Conservation (phyloP, 2,797 vertebrate species). For the Sebastes matsubarae region DNA sequence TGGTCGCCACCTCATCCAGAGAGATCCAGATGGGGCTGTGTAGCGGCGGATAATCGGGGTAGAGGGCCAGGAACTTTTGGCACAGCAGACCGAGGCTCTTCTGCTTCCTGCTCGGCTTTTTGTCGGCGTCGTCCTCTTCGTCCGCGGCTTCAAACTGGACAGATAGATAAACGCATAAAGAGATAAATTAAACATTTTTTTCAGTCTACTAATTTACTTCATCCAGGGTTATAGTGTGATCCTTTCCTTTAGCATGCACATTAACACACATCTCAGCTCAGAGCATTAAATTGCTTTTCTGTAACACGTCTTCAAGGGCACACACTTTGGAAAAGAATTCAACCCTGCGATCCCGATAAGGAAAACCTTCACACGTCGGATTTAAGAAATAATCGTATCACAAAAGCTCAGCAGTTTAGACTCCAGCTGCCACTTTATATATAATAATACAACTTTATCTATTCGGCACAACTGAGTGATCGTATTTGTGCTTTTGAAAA, state of each 20-base stretch:
- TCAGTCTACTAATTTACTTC: background rate
- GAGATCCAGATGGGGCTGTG: conserved; percentile 90
- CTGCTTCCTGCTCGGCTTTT: conserved; percentile 94
- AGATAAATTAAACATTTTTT: background rate
- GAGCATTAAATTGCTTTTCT: background rate
- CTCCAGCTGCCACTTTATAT: background rate
- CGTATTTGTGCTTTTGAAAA: conserved; percentile 1
- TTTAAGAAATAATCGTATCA: conserved; percentile 5
- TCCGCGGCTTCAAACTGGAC: conserved; percentile 81
- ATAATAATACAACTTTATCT: background rate
- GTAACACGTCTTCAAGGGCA: background rate
- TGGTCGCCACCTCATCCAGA: conserved; percentile 92
- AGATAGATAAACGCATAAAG: background rate
- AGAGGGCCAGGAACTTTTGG: conserved; percentile 94
- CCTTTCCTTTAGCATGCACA: no score
- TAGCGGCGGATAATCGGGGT: conserved; percentile 89
- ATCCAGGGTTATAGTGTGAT: background rate
- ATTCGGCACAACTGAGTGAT: background rate
- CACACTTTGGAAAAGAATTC: background rate
- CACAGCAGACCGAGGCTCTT: conserved; percentile 95
- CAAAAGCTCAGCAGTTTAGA: background rate
- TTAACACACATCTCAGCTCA: background rate
- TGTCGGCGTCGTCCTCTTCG: conserved; percentile 89
- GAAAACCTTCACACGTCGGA: background rate
- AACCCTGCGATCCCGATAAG: background rate